A percentile compares a stretch with the other conserved stretches of the same genome.
Evolutionary conservation across 2,888 invertebrate species (phyloP).

Genomic region (Lasioglossum calceatum): DNA sequence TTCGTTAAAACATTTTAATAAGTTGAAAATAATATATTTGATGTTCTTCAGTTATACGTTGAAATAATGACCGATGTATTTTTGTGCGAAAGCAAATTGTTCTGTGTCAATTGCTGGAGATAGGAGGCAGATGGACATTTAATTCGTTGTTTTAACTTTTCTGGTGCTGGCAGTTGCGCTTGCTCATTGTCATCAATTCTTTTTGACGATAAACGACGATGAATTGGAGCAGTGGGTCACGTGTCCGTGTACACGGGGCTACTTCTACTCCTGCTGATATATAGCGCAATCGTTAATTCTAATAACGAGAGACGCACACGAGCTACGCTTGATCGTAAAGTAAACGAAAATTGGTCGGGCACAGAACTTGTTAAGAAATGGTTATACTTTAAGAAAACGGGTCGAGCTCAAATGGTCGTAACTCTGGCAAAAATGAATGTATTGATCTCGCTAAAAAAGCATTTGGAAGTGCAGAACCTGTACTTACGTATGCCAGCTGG

Average conservation of each 20-base stretch:
- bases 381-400: background rate
- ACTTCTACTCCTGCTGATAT: background rate
- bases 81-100: background rate
- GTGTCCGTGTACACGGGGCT: background rate
- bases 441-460: background rate
- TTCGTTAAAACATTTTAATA: background rate
- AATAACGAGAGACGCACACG: background rate
- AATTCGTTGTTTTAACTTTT: background rate
- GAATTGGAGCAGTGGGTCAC: background rate
- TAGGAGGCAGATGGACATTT: background rate
- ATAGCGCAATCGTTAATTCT: background rate
- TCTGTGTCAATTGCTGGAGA: background rate
- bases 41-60: background rate
- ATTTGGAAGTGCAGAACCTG: background rate
- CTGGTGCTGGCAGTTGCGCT: background rate
- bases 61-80: background rate
- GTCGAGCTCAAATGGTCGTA: background rate
- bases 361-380: background rate
- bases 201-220: background rate
- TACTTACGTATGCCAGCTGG: too few species aligned
- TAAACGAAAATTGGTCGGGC: background rate
- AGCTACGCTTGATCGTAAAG: background rate
- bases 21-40: background rate
- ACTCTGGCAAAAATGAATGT: background rate
- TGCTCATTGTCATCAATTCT: background rate